phyloP scores from a whole-genome alignment of 1,140 invertebrate species.

The Drosophila murphyi region DNA sequence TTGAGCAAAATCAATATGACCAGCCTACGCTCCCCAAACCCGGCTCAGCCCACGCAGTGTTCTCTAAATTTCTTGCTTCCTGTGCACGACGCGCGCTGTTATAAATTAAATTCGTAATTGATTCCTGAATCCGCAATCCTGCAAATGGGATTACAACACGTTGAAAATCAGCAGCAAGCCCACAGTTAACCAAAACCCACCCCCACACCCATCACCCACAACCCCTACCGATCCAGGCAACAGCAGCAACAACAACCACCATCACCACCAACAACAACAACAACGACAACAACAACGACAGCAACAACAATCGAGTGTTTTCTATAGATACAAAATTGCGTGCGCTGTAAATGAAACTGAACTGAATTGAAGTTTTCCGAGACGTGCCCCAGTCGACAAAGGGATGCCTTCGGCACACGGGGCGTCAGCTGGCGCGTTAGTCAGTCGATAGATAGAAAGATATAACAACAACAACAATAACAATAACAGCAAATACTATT shows the following conservation, averaged over 20 bases:
- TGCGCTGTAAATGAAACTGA: conserved; percentile 67
- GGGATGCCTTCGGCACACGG: conserved; percentile 10
- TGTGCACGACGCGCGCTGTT: conserved; percentile 59
- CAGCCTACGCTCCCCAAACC: neutral
- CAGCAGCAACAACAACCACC: conserved; percentile 20
- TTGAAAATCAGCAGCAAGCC: conserved; percentile 62
- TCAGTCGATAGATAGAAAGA: conserved; percentile 68
- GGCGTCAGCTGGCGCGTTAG: conserved; percentile 75
- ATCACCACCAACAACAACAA: conserved; percentile 4
- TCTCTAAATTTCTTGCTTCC: conserved; percentile 55
- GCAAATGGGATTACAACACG: conserved; percentile 82
- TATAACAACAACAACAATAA: conserved; percentile 15
- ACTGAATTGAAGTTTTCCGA: conserved; percentile 27
- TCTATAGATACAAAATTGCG: conserved; percentile 71
- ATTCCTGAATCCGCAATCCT: conserved; percentile 82
- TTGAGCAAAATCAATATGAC: conserved; percentile 64
- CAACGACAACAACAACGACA: conserved; percentile 30
- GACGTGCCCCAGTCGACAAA: neutral
- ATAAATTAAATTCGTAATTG: conserved; percentile 83
- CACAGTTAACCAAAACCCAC: conserved; percentile 25
- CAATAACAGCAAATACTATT: conserved; percentile 22
- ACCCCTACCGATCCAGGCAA: neutral
- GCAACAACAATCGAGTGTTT: conserved; percentile 19
- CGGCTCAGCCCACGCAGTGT: neutral
- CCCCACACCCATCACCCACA: conserved; percentile 27